These are phyloP conservation scores for Pantherophis alleghaniensis DNA, from an alignment of 2,797 vertebrate genomes.

Conservation along the genomic window DNA sequence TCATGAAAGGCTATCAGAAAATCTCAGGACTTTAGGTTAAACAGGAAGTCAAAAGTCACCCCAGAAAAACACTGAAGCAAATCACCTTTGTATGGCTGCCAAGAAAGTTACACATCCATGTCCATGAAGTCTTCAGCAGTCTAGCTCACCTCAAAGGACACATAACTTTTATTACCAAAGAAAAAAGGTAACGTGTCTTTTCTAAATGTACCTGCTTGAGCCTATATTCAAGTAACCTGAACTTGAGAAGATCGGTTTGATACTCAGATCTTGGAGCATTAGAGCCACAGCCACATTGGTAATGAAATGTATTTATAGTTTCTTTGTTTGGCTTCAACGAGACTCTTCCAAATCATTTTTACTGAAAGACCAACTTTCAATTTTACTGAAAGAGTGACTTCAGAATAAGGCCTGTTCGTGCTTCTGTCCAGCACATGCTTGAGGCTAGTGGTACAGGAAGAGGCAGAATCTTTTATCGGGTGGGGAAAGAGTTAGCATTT, in stretches of 20 bases:
- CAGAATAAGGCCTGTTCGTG: background rate
- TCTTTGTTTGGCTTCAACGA: background rate
- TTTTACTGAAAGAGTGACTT: background rate
- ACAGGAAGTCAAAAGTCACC: background rate
- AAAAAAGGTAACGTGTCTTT: background rate
- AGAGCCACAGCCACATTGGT: background rate
- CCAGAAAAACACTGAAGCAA: background rate
- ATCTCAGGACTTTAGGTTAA: background rate
- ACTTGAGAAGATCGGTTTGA: background rate
- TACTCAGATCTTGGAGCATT: background rate
- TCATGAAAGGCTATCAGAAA: background rate
- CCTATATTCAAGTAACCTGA: background rate
- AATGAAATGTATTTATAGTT: background rate
- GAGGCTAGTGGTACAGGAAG: background rate
- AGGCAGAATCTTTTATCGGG: background rate
- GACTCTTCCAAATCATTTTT: background rate
- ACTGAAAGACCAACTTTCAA: background rate
- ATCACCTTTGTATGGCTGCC: background rate
- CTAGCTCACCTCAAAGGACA: background rate
- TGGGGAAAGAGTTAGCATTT: background rate
- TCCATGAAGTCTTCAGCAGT: background rate
- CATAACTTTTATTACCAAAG: background rate
- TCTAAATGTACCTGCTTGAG: background rate
- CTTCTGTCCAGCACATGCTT: background rate
- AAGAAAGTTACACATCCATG: background rate